These are phyloP conservation scores for Drosophila rufa DNA, from an alignment of 1,140 invertebrate genomes.

Conservation along the genomic window DNA sequence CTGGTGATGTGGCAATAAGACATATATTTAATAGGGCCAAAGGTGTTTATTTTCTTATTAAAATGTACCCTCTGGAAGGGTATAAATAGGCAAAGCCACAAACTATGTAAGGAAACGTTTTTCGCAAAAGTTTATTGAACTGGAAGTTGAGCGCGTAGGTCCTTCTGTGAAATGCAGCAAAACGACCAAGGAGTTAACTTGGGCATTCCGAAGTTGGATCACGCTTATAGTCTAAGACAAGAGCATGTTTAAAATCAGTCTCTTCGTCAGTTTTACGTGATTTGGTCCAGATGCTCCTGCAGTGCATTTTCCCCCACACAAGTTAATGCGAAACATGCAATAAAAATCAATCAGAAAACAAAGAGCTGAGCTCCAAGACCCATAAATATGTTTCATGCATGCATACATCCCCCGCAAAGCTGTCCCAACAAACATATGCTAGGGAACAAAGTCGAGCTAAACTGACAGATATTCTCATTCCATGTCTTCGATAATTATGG, in stretches of 20 bases:
- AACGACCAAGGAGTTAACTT: conserved; percentile 16
- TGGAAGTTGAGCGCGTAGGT: conserved; percentile 68
- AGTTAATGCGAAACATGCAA: conserved; percentile 7
- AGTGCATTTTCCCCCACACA: not conserved
- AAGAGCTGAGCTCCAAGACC: not conserved
- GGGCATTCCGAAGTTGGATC: not conserved
- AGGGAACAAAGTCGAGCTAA: not conserved
- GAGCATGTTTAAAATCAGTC: not conserved
- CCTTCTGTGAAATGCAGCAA: conserved; percentile 67
- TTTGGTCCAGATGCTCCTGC: not conserved
- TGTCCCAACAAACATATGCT: conserved; percentile 5
- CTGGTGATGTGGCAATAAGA: not conserved
- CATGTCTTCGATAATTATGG: conserved; percentile 14
- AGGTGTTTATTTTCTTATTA: not conserved
- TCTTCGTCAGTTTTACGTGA: too few species aligned
- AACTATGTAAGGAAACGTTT: conserved; percentile 66
- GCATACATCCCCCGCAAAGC: conserved; percentile 2
- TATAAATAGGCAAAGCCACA: conserved; percentile 28
- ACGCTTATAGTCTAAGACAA: not conserved
- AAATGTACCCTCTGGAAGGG: conserved; percentile 5
- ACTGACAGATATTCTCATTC: conserved; percentile 14
- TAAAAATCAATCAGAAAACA: conserved; percentile 8
- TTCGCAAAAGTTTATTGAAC: conserved; percentile 80
- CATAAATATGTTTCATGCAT: not conserved
- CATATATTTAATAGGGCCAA: not conserved